A percentile compares a stretch with the other conserved stretches of the same genome.
phyloP scores from a whole-genome alignment of 2,113 vertebrate species.

The Calidris pygmaea region DNA sequence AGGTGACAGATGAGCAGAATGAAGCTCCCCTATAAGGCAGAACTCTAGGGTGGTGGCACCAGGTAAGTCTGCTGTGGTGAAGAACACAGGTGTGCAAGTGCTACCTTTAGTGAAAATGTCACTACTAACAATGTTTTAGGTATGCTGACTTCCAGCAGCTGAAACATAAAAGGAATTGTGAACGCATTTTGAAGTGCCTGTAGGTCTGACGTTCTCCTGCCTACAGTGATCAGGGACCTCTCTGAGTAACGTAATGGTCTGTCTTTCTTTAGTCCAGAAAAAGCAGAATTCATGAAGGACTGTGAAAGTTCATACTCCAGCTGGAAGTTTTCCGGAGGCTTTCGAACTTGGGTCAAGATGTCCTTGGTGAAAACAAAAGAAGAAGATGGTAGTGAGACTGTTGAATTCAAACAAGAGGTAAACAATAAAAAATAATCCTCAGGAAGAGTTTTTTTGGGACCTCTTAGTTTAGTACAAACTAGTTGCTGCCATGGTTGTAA shows the following conservation, averaged over 20 bases:
- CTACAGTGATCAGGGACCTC: not conserved
- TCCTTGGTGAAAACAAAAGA: conserved; percentile 92
- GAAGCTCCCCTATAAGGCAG: not conserved
- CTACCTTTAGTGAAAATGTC: not conserved
- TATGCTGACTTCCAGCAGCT: not conserved
- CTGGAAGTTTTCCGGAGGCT: conserved; percentile 97
- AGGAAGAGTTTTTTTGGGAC: not conserved
- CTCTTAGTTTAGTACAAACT: not conserved
- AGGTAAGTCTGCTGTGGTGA: not conserved
- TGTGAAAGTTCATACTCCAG: conserved; percentile 94
- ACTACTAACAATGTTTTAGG: rapidly evolving
- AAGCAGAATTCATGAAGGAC: conserved; percentile 88
- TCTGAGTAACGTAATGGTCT: not conserved
- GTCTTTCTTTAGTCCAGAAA: conserved; percentile 76
- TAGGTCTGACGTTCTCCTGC: not conserved
- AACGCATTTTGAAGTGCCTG: not conserved
- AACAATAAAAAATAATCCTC: not conserved
- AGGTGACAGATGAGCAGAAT: not conserved
- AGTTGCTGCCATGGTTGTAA: not conserved
- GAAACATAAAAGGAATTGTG: not conserved
- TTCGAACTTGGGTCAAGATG: conserved; percentile 99
- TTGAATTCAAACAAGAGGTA: conserved; percentile 97
- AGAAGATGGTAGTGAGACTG: conserved; percentile 79
- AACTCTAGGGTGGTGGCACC: not conserved
- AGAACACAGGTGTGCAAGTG: not conserved